Evolutionary conservation across 2,113 vertebrate species (phyloP), one percentile per base, ranked within the genome.

Genomic region (Aspiorhynchus laticeps): DNA sequence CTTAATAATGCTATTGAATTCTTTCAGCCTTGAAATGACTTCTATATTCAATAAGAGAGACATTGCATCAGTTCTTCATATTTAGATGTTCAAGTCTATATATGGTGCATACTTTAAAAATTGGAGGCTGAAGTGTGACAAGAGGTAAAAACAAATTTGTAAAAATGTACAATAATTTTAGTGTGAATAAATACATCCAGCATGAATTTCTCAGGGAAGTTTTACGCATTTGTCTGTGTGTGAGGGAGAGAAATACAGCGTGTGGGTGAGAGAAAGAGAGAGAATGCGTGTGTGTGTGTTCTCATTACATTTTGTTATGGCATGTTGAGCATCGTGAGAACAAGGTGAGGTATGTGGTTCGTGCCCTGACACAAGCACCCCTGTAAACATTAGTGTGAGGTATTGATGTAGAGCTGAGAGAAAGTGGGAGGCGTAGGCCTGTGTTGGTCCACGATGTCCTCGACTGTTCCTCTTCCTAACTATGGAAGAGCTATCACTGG

Each of bases 381-480:
- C 81, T 48, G 63, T 83, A 71, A 83, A 83, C 46, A 83, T 83
- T 83, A 69, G 43, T 71, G 81, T 71, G 26, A 51, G 28, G 46
- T 83, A 71, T 83, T 36, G 81, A 83, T 69, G 43, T 51, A 24
- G 43, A 26, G 31, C 41, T 83, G 24, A 46, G 65, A 5, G 65
- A 83, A 43, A 71, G 26, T 51, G 63, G 43, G 46, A 53, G 19
- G 43, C 19, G 7, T 43, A 63, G 28, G 51, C 46, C 43, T 63
- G n/a, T 11, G 38, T 15, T 73, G 26, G 65, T 88, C 85, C 43
- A 9, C 69, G 38, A 65, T 75, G 85, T 75, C 36, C 74, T 86
- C 75, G 65, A 63, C 65, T 80, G 85, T 88, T 69, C 78, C 53
- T 46, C 43, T 48, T 46, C 75, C 19, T 88, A 59, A 85, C 83